Base-by-base conservation (phyloP, 2,888 invertebrate genomes). In the Tortricodes alternella region DNA sequence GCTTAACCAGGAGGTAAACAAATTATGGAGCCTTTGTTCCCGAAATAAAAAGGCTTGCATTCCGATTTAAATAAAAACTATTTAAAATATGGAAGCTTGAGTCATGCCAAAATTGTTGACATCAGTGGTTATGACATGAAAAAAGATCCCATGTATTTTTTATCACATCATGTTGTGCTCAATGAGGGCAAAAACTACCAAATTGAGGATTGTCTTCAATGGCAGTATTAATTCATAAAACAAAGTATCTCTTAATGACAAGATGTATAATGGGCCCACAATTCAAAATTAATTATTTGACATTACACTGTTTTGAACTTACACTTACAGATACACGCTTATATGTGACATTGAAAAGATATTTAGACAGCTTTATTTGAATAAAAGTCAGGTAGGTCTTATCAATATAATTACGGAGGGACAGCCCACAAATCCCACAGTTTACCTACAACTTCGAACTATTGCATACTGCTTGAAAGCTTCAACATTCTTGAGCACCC, bases 41-140 rank as follows among this genome's bases (percentile, higher is more conserved):
- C n/a, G n/a, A n/a, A n/a, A n/a, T n/a, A n/a, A n/a, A n/a, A n/a
- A n/a, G n/a, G n/a, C n/a, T n/a, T n/a, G n/a, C n/a, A n/a, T n/a
- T n/a, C n/a, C n/a, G n/a, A n/a, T n/a, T n/a, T n/a, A n/a, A n/a
- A n/a, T n/a, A n/a, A n/a, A n/a, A n/a, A n/a, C n/a, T n/a, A n/a
- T n/a, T n/a, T n/a, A n/a, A n/a, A n/a, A n/a, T n/a, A n/a, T n/a
- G n/a, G n/a, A n/a, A 8, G 13, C 4, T 24, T 49, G 13, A 27
- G 48, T 13, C 48, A 49, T 34, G 48, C 48, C n/a, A 49, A 49
- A 13, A 37, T 18, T 21, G 38, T 49, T 19, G 48, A 49, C 24
- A 37, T 49, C 2, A 11, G 13, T 23, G 11, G 37, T 49, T 49
- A 38, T 27, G 35, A 37, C 7, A 6, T 38, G 1, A 3, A 37